phyloP scores from a whole-genome alignment of 2,113 vertebrate species.

The Gorilla gorilla region DNA sequence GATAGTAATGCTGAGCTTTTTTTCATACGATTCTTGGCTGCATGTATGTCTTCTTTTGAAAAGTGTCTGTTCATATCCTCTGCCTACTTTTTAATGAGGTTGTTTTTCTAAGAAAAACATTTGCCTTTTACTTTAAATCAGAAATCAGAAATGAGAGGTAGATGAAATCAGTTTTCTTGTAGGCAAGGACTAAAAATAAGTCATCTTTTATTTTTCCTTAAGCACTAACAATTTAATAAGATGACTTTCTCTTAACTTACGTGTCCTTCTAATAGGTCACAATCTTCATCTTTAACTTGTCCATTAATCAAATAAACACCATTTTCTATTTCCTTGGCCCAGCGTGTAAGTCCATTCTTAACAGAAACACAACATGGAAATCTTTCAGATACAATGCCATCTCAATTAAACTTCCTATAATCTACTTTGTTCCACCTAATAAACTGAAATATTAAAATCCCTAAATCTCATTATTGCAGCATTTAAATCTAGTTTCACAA shows the following conservation, averaged over 20 bases:
- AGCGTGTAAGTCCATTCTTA: constrained; percentile 90
- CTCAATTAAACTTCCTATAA: background rate
- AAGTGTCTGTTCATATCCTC: no score
- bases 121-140: background rate
- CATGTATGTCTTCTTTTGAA: no score
- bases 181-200: background rate
- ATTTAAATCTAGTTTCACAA: background rate
- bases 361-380: constrained; percentile 64
- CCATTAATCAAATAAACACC: constrained; percentile 92
- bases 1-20: no score
- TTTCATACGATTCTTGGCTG: no score
- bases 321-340: constrained; percentile 91
- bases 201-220: constrained; percentile 26
- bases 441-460: background rate
- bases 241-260: constrained; percentile 78
- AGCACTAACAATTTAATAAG: constrained; percentile 20
- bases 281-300: constrained; percentile 86
- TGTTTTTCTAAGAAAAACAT: background rate
- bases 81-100: no score
- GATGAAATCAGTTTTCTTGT: background rate
- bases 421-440: background rate
- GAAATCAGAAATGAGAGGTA: constrained; percentile 51
- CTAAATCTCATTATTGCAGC: background rate
- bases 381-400: background rate
- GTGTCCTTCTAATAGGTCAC: constrained; percentile 90